Evolutionary conservation across 2,888 invertebrate genomes (phyloP), one percentile per base, ranked within the genome.

Genomic region (Exocentrus adspersus): DNA sequence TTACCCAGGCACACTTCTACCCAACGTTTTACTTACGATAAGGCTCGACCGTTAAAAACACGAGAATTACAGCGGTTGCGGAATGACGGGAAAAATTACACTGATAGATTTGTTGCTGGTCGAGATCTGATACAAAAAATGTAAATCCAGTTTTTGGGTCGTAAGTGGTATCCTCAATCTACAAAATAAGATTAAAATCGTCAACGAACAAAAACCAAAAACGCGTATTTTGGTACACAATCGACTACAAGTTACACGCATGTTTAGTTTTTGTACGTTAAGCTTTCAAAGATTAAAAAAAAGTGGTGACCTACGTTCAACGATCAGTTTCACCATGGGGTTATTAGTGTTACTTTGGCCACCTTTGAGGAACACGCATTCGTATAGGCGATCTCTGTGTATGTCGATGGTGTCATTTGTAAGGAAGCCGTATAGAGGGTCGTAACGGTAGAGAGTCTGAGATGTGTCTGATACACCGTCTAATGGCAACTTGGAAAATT

Each of bases 131-230:
- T 24, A 80, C 76, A 37, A 65, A 67, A 64, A 85, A 72, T 1
- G 64, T 79, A 73, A 83, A 85, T 72, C 86, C 86, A 70, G 79
- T 76, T 78, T 80, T 84, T 24, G 84, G 83, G 78, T 86, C 80
- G 75, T 77, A 86, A 21, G 71, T 73, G 46, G 75, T 71, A 42
- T 73, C 73, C 19, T 70, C 69, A 10, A 77, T 65, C 78, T 81
- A 78, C n/a, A 81, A 81, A 71, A 53, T 57, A 62, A 66, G 50
- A 7, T 24, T 30, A 20, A 37, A n/a, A n/a, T 53, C 24, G 45
- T 54, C 42, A 42, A 12, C 56, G 51, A 56, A 58, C 50, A 41
- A 51, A 57, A 57, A 42, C 42, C 41, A 42, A 37, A 6, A 21
- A 6, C 2, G 19, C 17, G 10, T 4, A 14, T 42, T 32, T 32